Base-by-base conservation (phyloP, 2,113 vertebrate species). In the Lota lota region DNA sequence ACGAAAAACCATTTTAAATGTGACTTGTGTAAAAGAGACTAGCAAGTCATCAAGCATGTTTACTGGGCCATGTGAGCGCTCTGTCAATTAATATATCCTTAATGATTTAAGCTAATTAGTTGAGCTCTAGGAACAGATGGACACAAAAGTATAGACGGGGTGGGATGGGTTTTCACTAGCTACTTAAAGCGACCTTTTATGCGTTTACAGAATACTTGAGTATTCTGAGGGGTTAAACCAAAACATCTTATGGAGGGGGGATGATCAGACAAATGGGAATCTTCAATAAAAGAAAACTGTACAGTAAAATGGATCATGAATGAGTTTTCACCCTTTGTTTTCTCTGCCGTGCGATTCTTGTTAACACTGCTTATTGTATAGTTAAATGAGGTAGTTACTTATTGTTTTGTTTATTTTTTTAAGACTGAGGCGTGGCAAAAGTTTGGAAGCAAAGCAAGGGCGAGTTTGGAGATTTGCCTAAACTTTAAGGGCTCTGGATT, bases 231-330 rank as follows among this genome's bases (percentile, higher is more conserved):
- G 57, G 57, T 47, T 47, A 59, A 59, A 11, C n/a, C 21, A 20
- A 10, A 20, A 59, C 40, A 47, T 64, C n/a, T 15, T 62, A 69
- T 22, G 72, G 61, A 62, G 65, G 66, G 62, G 79, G 75, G 60
- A 17, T 67, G 67, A 67, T 69, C 69, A 75, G 67, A 83, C 70
- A 18, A 33, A 47, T 47, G 78, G 76, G 74, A 76, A 79, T 78
- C 77, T 78, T 85, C 85, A 88, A 88, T 85, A 85, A 88, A 88
- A 76, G 74, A 88, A 88, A 76, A 73, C 40, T 86, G 79, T 86
- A 86, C 69, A 88, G 82, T 79, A 72, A 85, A 82, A 67, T 69
- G 61, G 68, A 74, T 67, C 72, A 80, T 79, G 81, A 82, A 72
- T 83, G 78, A 77, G 68, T 83, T 73, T 73, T 78, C 76, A 78